These are phyloP conservation scores for Calephelis perditalis DNA, from an alignment of 2,888 invertebrate genomes.

Conservation along the genomic window DNA sequence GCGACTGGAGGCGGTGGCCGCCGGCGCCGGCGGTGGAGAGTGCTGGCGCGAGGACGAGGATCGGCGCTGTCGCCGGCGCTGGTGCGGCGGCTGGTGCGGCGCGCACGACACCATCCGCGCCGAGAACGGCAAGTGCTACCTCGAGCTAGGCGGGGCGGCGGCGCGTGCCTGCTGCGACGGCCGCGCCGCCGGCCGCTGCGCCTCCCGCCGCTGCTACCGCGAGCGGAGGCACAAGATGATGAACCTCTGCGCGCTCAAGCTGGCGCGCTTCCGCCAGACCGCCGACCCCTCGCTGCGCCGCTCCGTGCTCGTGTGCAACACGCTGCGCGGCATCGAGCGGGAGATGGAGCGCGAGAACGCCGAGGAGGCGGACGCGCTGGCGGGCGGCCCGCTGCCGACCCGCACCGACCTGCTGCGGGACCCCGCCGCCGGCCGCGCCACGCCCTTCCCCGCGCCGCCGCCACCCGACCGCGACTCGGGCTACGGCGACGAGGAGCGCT, in stretches of 20 bases:
- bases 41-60: slow-evolving; percentile 78
- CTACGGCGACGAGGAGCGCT: slow-evolving; percentile 87
- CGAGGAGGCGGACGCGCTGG: slow-evolving; percentile 74
- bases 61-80: slow-evolving; percentile 74
- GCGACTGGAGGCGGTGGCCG: slow-evolving; percentile 75
- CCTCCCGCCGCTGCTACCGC: slow-evolving; percentile 89
- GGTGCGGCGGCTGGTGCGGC: slow-evolving; percentile 76
- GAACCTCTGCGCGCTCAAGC: slow-evolving; percentile 94
- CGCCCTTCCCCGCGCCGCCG: slow-evolving; percentile 81
- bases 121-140: slow-evolving; percentile 93
- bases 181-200: slow-evolving; percentile 85
- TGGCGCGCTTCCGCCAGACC: slow-evolving; percentile 91
- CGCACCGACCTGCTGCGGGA: slow-evolving; percentile 60
- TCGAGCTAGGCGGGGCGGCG: slow-evolving; percentile 88
- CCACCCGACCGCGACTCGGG: slow-evolving; percentile 84
- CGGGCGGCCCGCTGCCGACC: slow-evolving; percentile 80
- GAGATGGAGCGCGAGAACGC: slow-evolving; percentile 88
- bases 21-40: slow-evolving; percentile 80
- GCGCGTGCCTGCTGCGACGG: slow-evolving; percentile 89
- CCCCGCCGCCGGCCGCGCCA: slow-evolving; percentile 80
- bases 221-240: slow-evolving; percentile 92
- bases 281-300: slow-evolving; percentile 93
- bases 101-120: slow-evolving; percentile 90
- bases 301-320: slow-evolving; percentile 96
- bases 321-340: slow-evolving; percentile 90